Percentiles rank a stretch among this genome's conserved stretches.
Conservation (phyloP, 92 coral and sea anemone genomes). For the Paragorgia papillata region DNA sequence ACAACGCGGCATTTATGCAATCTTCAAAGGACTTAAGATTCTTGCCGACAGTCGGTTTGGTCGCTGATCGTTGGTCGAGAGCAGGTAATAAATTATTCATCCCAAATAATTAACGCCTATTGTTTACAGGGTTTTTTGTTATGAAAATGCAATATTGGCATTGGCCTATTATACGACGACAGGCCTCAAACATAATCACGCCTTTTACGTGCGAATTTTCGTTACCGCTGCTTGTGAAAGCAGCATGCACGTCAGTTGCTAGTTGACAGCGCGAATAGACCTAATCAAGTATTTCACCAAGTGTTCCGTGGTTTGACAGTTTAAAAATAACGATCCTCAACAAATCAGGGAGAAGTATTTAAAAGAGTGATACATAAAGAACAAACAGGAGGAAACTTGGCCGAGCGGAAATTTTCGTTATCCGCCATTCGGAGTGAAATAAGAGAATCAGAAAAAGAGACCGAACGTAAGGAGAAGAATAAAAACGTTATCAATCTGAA, state of each 20-base stretch:
- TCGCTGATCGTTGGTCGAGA: constrained; percentile 76
- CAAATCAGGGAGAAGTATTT: background rate
- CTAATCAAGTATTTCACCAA: constrained; percentile 1
- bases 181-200: constrained; percentile 86
- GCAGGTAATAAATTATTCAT: constrained; percentile 91
- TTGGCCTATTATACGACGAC: constrained; percentile 99
- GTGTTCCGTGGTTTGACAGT: background rate
- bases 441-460: constrained; percentile 40
- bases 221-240: constrained; percentile 2
- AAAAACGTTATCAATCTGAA: constrained; percentile 25
- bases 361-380: constrained; percentile 14
- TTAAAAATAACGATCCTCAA: background rate
- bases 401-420: constrained; percentile 13
- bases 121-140: constrained; percentile 98
- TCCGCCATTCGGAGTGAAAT: constrained; percentile 34
- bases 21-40: constrained; percentile 40
- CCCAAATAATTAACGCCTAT: constrained; percentile 99
- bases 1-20: constrained; percentile 31
- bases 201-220: constrained; percentile 53
- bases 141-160: constrained; percentile 99
- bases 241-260: constrained; percentile 12
- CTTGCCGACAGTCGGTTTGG: constrained; percentile 38
- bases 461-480: constrained; percentile 34
- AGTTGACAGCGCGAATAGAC: constrained; percentile 1
- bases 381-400: constrained; percentile 1